Base-by-base conservation (phyloP, 2,797 vertebrate species). In the Spheniscus humboldti region DNA sequence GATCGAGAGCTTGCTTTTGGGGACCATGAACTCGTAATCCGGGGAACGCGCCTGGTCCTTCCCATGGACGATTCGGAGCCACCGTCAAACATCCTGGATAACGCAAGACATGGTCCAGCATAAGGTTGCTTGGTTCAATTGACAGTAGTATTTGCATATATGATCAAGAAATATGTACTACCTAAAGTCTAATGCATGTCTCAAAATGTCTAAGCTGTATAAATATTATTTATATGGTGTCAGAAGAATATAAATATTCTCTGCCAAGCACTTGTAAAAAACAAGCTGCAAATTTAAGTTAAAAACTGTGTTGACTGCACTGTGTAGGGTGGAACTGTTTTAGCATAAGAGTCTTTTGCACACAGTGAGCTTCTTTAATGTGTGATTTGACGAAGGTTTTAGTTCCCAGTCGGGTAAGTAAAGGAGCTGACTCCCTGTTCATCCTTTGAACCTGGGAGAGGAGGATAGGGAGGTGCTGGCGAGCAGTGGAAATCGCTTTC, bases 11-110 rank as follows among this genome's bases (percentile, higher is more conserved):
- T 99, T 30, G 97, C 98, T 4, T 99, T 98, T 30, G 99, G 99
- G 13, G 99, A 99, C 85, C 98, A 99, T 2, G 99, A 99, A 98
- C 98, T 99, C 66, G 98, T 99, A 88, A 99, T 99, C 97, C 98
- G 99, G 75, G 99, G 99, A 25, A 99, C 99, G 0, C 99, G 99
- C 73, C 98, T 99, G 93, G 99, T 99, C 91, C 98, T 99, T 76
- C 99, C 99, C 86, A 99, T 99, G 99, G 99, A 99, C 5, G 99
- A 99, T 97, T 99, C 99, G 0, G 99, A 99, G 97, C 99, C 99
- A 2, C 98, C 99, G 0, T 98, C 99, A 83, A 98, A 98, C n/a
- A 96, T 99, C 92, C 96, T 98, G 90, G 98, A 98, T 88, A 98
- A 88, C 10, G 97, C 98, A 4, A 98, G 98, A 94, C 98, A 98